Conservation (phyloP, 2,797 vertebrate genomes). For the Tachyglossus aculeatus region DNA sequence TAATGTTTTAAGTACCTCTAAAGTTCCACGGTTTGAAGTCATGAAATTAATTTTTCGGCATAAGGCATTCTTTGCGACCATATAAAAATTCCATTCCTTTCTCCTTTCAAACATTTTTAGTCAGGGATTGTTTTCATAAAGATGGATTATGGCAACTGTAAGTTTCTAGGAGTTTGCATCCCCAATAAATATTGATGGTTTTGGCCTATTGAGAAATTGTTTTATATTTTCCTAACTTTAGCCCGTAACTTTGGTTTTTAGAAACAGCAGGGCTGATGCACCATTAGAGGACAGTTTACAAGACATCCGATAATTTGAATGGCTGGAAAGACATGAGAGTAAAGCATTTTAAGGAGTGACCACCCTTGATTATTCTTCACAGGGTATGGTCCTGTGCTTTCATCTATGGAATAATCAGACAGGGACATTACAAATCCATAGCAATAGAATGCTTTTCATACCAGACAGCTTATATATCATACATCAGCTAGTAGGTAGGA, state of each 20-base stretch:
- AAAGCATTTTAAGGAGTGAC: conserved; percentile 69
- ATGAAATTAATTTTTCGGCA: conserved; percentile 7
- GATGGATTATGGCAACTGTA: conserved; percentile 44
- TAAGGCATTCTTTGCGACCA: not conserved
- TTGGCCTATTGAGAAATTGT: conserved; percentile 52
- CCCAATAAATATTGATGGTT: conserved; percentile 51
- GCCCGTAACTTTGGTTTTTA: conserved; percentile 57
- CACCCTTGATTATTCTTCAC: conserved; percentile 58
- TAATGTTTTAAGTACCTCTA: not conserved
- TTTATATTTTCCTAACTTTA: conserved; percentile 62
- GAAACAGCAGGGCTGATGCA: conserved; percentile 60
- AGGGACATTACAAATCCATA: conserved; percentile 62
- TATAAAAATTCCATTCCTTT: conserved; percentile 37
- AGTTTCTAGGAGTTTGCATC: conserved; percentile 59
- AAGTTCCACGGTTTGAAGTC: not conserved
- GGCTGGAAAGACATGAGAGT: conserved; percentile 57
- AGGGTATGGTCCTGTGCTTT: conserved; percentile 64
- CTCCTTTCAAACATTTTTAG: conserved; percentile 41
- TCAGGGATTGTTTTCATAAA: conserved; percentile 52
- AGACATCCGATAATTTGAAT: conserved; percentile 40
- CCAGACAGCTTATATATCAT: conserved; percentile 68
- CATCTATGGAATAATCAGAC: conserved; percentile 68
- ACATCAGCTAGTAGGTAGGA: conserved; percentile 65
- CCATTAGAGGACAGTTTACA: conserved; percentile 62
- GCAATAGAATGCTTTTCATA: conserved; percentile 62